Evolutionary conservation across 2,797 vertebrate genomes (phyloP), one percentile per base, ranked within the genome.

Genomic region (Alosa sapidissima): DNA sequence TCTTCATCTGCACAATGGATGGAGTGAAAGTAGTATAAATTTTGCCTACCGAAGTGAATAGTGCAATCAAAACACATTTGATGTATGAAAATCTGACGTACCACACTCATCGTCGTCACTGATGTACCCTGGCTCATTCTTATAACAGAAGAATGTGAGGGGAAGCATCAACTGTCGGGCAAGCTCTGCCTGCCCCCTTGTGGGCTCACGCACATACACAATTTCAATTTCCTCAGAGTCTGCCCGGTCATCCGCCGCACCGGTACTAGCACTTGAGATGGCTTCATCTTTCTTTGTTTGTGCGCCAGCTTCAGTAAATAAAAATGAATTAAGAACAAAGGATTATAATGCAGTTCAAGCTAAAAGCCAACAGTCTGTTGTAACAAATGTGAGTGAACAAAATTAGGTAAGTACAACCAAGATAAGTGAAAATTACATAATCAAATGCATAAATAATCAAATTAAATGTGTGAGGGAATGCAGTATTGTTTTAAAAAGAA

Each of bases 101-200:
- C 98, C 98, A 81, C 99, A 97, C 28, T 95, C 93, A n/a, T 95
- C 92, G 52, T 97, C 95, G 0, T 98, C 97, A 7, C 97, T 98
- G 90, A 91, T 82, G 47, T 99, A 99, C 89, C 95, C 97, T 16
- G 96, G 96, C 65, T 95, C 95, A 78, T 97, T 99, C 93, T 99
- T 96, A 92, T 99, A 99, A 90, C 97, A 97, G 94, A 99, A 99
- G 92, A 99, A 99, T 0, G 97, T 97, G 82, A 93, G 92, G 13
- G 98, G 98, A 62, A 99, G 95, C 90, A 93, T 92, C 16, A 99
- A 97, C 60, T 93, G 89, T 58, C 89, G 93, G 86, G 98, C 97
- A 1, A 99, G 93, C 85, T 93, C 95, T 82, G 91, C 96, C 88
- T 99, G 98, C 82, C 97, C 96, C 87, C 93, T 89, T 0, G 97